Base-by-base conservation (phyloP, 2,797 vertebrate species). In the Sylvia borin region DNA sequence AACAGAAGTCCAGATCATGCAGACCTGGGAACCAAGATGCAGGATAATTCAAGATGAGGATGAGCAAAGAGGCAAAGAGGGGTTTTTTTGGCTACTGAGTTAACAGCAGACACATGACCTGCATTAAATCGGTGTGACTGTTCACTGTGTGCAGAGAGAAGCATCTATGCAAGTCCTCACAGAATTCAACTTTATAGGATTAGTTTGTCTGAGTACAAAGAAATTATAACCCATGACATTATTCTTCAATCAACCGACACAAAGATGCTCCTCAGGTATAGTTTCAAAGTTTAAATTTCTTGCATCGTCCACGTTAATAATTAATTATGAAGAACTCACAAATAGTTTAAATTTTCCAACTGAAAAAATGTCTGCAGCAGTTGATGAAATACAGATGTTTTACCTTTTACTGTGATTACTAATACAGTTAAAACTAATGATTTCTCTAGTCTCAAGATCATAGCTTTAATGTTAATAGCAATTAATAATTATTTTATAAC, bases 231-330 rank as follows among this genome's bases (percentile, higher is more conserved):
- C 18, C 32, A 47, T 70, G 67, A 74, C 78, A 90, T 90, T 92
- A 95, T 72, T 93, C 92, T 94, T 96, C 81, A 71, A 91, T 90
- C 89, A 95, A 62, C 38, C 75, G 93, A 96, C 88, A 93, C 26
- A 81, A 88, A 95, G 86, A 93, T 45, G 60, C 38, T 81, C 25
- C 65, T 62, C 21, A 11, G 48, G 26, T 62, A 20, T 43, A 72
- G 40, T 64, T 84, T 68, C 14, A 18, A 71, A 85, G 31, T 86
- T 90, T 47, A n/a, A 74, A 61, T 54, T 36, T 26, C 22, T 36
- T 65, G 62, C 36, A 47, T 40, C 68, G 62, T 38, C 26, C 10
- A 47, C 48, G 34, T 60, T 27, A 71, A 8, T 26, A 47, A 89
- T 55, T 84, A 40, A 78, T n/a, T 61, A 85, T 26, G n/a, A 85